A percentile compares a stretch with the other conserved stretches of the same genome.
These are phyloP conservation scores for Diuraphis noxia DNA, from an alignment of 1,140 invertebrate species.

Conservation along the genomic window DNA sequence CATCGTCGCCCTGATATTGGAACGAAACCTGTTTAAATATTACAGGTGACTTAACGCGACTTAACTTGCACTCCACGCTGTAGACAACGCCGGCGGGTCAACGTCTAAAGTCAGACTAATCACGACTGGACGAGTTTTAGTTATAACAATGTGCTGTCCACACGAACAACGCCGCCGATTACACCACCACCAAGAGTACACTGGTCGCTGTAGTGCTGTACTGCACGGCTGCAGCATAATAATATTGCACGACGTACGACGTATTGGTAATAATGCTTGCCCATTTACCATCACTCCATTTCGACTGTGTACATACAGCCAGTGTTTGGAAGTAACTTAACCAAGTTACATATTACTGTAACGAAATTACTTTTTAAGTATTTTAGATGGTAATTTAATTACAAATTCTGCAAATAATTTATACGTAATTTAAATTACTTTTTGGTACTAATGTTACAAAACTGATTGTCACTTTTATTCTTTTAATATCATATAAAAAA, in stretches of 20 bases:
- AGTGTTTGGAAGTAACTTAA: too few species aligned
- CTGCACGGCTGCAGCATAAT: too few species aligned
- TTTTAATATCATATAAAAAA: too few species aligned
- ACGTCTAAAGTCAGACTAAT: constrained; percentile 45
- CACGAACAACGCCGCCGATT: neutral
- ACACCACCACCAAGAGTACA: neutral
- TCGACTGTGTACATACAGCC: neutral
- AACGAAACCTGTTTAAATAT: neutral
- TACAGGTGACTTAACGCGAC: neutral
- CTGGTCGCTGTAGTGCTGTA: neutral
- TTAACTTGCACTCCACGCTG: neutral
- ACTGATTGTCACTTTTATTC: too few species aligned
- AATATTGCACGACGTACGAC: too few species aligned
- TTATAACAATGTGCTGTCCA: neutral
- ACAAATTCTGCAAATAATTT: too few species aligned
- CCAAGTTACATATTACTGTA: too few species aligned
- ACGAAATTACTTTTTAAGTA: too few species aligned
- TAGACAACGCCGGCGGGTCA: neutral
- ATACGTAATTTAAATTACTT: too few species aligned
- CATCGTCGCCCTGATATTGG: neutral
- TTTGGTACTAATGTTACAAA: too few species aligned
- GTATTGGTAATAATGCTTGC: too few species aligned
- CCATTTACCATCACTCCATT: constrained; percentile 21
- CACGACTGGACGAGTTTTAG: neutral
- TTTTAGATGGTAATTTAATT: too few species aligned